phyloP scores from a whole-genome alignment of 1,140 invertebrate species.

The Micrasema longulum region DNA sequence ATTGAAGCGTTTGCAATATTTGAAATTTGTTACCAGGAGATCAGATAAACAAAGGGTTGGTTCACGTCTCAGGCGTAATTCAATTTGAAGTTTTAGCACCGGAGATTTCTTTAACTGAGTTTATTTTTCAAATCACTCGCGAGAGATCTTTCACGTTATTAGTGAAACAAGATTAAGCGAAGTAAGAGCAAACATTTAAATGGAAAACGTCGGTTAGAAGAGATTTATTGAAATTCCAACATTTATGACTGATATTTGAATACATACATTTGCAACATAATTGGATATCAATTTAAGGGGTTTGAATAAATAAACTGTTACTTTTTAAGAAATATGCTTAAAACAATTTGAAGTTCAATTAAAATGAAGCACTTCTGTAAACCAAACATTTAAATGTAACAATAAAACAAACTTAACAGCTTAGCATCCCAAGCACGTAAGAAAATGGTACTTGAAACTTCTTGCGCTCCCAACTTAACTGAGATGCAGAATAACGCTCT shows the following conservation, averaged over 20 bases:
- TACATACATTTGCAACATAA: no score
- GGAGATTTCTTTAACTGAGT: constrained; percentile 43
- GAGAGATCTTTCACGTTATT: constrained; percentile 48
- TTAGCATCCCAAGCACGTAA: constrained; percentile 50
- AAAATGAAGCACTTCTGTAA: constrained; percentile 26
- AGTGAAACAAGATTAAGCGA: constrained; percentile 47
- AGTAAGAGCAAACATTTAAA: no score
- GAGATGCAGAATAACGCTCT: constrained; percentile 34
- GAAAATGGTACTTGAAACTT: constrained; percentile 50
- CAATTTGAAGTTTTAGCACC: constrained; percentile 52
- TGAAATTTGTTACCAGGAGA: constrained; percentile 37
- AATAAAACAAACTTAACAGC: constrained; percentile 54
- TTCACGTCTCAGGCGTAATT: constrained; percentile 51
- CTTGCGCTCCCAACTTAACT: constrained; percentile 25
- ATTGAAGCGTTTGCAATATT: no score
- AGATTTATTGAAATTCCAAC: no score
- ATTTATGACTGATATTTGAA: no score
- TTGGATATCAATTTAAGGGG: no score
- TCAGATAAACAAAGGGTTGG: constrained; percentile 44
- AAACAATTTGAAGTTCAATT: constrained; percentile 38
- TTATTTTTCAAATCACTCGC: constrained; percentile 48
- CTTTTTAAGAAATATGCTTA: background rate
- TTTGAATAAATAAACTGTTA: no score
- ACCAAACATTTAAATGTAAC: constrained; percentile 51
- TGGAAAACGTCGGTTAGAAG: no score